These are phyloP conservation scores for Sceloporus tristichus DNA, from an alignment of 2,113 vertebrate species.

Conservation along the genomic window DNA sequence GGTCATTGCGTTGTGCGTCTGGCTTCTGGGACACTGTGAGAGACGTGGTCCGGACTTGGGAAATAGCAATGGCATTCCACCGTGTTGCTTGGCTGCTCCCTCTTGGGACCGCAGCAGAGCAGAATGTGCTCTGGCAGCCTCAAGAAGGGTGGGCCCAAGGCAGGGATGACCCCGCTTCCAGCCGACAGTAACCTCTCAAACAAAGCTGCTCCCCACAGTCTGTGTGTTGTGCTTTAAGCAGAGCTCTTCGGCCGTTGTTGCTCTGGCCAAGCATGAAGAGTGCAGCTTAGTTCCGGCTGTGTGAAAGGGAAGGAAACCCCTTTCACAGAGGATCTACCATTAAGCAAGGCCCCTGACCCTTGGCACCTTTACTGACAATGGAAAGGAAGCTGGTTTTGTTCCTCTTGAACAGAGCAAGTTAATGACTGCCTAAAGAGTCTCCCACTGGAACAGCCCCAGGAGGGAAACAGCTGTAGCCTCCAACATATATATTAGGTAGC, in stretches of 20 bases:
- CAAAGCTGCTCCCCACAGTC: not conserved
- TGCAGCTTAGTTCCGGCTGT: not conserved
- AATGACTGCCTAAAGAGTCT: constrained; percentile 3
- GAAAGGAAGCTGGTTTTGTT: constrained; percentile 1
- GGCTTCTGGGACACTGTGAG: not conserved
- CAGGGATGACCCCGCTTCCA: not conserved
- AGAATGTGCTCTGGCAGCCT: not conserved
- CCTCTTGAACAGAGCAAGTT: not conserved
- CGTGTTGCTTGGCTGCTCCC: not conserved
- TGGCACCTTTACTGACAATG: not conserved
- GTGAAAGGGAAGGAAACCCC: not conserved
- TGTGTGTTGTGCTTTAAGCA: not conserved
- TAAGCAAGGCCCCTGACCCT: constrained; percentile 8
- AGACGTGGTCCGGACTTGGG: not conserved
- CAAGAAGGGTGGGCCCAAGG: not conserved
- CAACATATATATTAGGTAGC: not conserved
- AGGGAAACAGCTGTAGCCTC: not conserved
- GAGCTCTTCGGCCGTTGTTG: not conserved
- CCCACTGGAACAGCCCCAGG: too few relatives aligned
- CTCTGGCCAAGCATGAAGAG: not conserved
- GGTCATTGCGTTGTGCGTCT: not conserved
- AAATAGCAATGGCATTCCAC: not conserved
- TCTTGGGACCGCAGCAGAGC: not conserved
- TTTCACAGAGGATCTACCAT: not conserved
- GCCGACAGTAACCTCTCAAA: not conserved